Evolutionary conservation across 2,888 invertebrate genomes (phyloP).

Genomic region (Ceraclea dissimilis): DNA sequence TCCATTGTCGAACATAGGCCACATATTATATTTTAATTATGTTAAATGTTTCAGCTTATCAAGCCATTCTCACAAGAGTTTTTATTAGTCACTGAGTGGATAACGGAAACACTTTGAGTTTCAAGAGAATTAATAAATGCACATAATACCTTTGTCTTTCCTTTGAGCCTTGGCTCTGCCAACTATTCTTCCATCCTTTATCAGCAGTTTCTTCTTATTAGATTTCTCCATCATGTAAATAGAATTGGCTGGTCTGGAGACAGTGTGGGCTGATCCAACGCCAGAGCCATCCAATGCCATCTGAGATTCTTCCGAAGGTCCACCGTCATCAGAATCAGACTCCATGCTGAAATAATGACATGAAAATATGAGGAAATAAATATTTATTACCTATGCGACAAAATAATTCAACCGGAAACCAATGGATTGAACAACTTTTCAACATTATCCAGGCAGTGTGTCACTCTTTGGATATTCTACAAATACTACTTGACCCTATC

Average conservation of each 20-base stretch:
- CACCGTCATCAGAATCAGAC: slow-evolving; percentile 47
- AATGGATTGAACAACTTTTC: too few species aligned
- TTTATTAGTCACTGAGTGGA: too few species aligned
- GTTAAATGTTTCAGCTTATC: too few species aligned
- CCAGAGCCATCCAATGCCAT: slow-evolving; percentile 12
- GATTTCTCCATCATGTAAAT: slow-evolving; percentile 76
- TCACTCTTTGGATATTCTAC: not conserved
- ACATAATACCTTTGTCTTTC: slow-evolving; percentile 73
- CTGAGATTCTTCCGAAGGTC: slow-evolving; percentile 30
- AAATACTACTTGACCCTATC: too few species aligned
- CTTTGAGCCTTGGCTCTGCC: slow-evolving; percentile 68
- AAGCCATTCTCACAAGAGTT: too few species aligned
- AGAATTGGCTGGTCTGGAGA: slow-evolving; percentile 44
- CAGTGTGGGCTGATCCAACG: slow-evolving; percentile 1
- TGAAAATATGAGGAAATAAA: too few species aligned
- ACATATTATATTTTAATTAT: too few species aligned
- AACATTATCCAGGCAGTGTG: too few species aligned
- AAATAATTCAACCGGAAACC: not conserved
- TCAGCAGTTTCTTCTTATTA: slow-evolving; percentile 56
- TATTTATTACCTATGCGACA: not conserved
- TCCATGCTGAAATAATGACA: slow-evolving; percentile 39
- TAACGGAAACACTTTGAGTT: too few species aligned
- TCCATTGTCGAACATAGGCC: too few species aligned
- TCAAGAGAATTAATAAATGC: too few species aligned
- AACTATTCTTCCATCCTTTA: slow-evolving; percentile 47